A percentile compares a stretch with the other conserved stretches of the same genome.
Conservation (phyloP, 1,140 invertebrate genomes). For the Helicoverpa armigera region DNA sequence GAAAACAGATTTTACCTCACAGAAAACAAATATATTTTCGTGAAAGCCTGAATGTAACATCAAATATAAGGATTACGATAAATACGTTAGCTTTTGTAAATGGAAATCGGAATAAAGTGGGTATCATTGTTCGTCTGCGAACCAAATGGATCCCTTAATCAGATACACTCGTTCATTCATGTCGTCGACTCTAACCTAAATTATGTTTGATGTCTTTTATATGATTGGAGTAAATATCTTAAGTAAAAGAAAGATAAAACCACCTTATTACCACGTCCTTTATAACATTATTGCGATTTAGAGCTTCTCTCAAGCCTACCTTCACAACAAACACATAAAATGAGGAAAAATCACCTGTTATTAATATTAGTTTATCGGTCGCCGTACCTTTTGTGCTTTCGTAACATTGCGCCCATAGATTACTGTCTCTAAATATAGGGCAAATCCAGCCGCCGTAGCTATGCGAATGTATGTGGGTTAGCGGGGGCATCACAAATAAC, state of each 20-base stretch:
- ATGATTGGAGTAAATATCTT: neutral
- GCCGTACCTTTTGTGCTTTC: conserved; percentile 54
- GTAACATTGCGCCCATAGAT: conserved; percentile 65
- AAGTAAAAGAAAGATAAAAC: neutral
- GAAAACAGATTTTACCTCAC: too few relatives aligned
- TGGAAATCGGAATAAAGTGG: conserved; percentile 14
- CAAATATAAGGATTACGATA: neutral
- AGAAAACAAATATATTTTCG: neutral
- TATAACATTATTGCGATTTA: neutral
- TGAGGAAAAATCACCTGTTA: conserved; percentile 33
- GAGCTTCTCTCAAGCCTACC: neutral
- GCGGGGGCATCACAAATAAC: conserved; percentile 69
- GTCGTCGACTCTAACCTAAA: conserved; percentile 27
- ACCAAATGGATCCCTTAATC: conserved; percentile 6
- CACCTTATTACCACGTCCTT: neutral
- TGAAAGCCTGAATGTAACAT: conserved; percentile 1
- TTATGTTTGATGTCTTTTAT: neutral
- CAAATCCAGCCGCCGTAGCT: conserved; percentile 68
- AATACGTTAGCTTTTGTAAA: conserved; percentile 2
- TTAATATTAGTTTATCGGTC: conserved; percentile 45
- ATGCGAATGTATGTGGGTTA: conserved; percentile 77
- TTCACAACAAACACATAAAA: conserved; percentile 18
- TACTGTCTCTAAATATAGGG: conserved; percentile 77
- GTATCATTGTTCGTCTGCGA: neutral
- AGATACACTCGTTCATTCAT: neutral